Percentiles rank a stretch among this genome's conserved stretches.
Conservation (phyloP, 1,140 invertebrate genomes). For the Steinernema feltiae region DNA sequence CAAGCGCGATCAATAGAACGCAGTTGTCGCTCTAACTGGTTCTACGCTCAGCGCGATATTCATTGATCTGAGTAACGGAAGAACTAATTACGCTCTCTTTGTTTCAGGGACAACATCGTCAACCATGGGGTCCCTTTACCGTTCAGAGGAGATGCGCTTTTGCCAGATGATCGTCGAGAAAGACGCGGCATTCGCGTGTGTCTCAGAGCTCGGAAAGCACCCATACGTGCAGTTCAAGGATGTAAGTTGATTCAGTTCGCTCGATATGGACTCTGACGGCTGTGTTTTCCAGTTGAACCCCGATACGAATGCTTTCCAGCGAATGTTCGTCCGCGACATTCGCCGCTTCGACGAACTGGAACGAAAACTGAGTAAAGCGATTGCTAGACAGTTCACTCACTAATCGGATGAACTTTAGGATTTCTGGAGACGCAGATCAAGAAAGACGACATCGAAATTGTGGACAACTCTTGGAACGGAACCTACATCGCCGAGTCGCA, state of each 20-base stretch:
- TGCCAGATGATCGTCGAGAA: slow-evolving; percentile 82
- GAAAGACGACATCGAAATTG: slow-evolving; percentile 53
- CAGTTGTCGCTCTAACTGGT: background rate
- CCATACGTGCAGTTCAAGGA: slow-evolving; percentile 83
- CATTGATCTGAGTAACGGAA: background rate
- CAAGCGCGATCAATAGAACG: slow-evolving; percentile 5
- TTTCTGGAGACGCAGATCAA: slow-evolving; percentile 53
- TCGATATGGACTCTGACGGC: background rate
- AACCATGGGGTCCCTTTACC: slow-evolving; percentile 67
- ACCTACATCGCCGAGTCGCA: slow-evolving; percentile 50
- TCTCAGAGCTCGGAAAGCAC: slow-evolving; percentile 79
- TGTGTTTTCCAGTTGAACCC: slow-evolving; percentile 63
- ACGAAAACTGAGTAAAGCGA: slow-evolving; percentile 69
- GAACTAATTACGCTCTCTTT: background rate
- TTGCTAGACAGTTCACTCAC: background rate
- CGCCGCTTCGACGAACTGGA: slow-evolving; percentile 85
- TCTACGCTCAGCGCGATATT: background rate
- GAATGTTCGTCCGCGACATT: slow-evolving; percentile 82
- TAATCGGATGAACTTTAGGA: slow-evolving; percentile 26
- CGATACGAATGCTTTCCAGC: slow-evolving; percentile 78
- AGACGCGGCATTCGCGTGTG: slow-evolving; percentile 79
- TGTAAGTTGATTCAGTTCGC: slow-evolving; percentile 65
- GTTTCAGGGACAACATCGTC: background rate
- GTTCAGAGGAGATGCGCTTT: slow-evolving; percentile 79
- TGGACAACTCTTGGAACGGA: slow-evolving; percentile 40